Conservation (phyloP, 2,888 invertebrate species). For the Aleiodes leptofemur region DNA sequence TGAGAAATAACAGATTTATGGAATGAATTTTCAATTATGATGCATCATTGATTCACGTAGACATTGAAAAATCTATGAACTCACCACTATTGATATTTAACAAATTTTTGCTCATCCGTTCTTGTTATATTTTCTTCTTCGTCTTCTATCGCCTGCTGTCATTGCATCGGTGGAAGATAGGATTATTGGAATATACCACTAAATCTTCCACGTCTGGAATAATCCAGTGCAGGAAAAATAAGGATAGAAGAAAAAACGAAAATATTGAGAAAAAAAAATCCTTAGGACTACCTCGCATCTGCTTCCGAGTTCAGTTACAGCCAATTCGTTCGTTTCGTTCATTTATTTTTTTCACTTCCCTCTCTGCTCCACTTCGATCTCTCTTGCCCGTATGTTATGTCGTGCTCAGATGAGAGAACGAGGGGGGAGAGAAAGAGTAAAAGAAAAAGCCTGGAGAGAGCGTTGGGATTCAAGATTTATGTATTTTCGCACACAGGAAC, state of each 20-base stretch:
- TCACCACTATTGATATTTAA: too few relatives aligned
- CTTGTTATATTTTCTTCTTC: neutral
- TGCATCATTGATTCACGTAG: too few relatives aligned
- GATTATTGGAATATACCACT: slow-evolving; percentile 9
- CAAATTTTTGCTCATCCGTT: neutral
- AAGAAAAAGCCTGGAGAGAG: neutral
- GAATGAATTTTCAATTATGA: too few relatives aligned
- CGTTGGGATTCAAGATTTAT: slow-evolving; percentile 61
- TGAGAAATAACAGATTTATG: too few relatives aligned
- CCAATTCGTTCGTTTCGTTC: slow-evolving; percentile 14
- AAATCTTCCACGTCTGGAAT: slow-evolving; percentile 4
- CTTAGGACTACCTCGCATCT: slow-evolving; percentile 16
- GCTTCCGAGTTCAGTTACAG: slow-evolving; percentile 29
- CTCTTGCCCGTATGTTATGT: slow-evolving; percentile 17
- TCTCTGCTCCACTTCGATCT: neutral
- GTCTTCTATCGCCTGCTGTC: neutral
- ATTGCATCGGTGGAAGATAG: neutral
- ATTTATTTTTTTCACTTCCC: slow-evolving; percentile 24
- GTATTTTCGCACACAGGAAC: slow-evolving; percentile 64
- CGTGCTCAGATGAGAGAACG: neutral
- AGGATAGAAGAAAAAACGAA: too few relatives aligned
- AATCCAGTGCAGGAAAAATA: neutral
- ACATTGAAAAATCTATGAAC: too few relatives aligned
- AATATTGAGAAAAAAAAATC: slow-evolving; percentile 1
- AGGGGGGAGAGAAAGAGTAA: too few relatives aligned